Evolutionary conservation across 2,888 invertebrate species (phyloP), one percentile per base, ranked within the genome.

Genomic region (Stenoptilia bipunctidactyla): DNA sequence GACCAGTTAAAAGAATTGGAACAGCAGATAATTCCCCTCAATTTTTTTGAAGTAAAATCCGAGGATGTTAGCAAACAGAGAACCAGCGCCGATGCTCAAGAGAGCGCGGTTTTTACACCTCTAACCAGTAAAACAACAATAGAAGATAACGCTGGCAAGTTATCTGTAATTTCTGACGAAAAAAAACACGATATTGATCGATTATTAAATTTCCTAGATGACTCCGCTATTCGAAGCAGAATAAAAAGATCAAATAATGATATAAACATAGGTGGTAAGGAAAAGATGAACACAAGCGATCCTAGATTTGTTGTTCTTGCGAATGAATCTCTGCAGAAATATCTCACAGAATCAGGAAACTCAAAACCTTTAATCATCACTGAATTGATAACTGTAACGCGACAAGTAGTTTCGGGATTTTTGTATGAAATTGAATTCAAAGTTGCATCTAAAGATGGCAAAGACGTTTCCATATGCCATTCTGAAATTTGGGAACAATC

Each of bases 351-450:
- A 8, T 13, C 34, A 12, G 14, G 34, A 14, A 34, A 34, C 13
- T 12, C 3, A 8, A 4, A 9, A 34, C 4, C 6, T 5, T 14
- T 14, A 8, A 4, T 65, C 48, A 47, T 86, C 13, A 55, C 75
- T 0, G 56, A 73, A 40, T 56, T 88, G 4, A 62, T 66, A 38
- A 71, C 77, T 1, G 84, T 85, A 9, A 62, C 75, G 0, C 61
- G 61, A 14, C 83, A 88, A 64, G 58, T 87, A 9, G 86, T 88
- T 3, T 66, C 86, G 37, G 90, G 89, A 13, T 51, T 66, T 15
- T 53, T 85, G 38, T 88, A 86, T 15, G 85, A 80, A 55, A 85
- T 92, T 35, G 82, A 85, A 47, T 86, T 87, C 38, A 73, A 85
- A 48, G 66, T 90, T 8, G 87, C 87, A 10, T 75, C 82, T 34